These are phyloP conservation scores for Chaetogeoica ovagalla DNA, from an alignment of 2,888 invertebrate genomes.

Conservation along the genomic window DNA sequence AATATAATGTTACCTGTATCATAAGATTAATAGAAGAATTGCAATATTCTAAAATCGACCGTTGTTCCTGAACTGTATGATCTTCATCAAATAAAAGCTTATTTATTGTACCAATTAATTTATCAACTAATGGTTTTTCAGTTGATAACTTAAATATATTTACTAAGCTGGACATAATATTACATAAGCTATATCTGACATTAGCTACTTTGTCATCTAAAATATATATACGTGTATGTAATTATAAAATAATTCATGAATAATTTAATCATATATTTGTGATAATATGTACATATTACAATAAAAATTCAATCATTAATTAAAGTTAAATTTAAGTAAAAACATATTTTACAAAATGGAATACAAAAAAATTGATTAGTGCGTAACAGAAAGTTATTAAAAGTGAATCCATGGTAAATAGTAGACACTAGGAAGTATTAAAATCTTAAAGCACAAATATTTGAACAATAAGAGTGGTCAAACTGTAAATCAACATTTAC, in stretches of 20 bases:
- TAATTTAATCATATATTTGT: neutral
- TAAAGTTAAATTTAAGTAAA: too few species aligned
- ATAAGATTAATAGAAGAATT: neutral
- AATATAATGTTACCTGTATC: constrained; percentile 11
- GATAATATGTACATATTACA: too few species aligned
- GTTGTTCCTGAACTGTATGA: constrained; percentile 29
- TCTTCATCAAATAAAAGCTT: constrained; percentile 33
- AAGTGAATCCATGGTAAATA: too few species aligned
- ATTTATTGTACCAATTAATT: constrained; percentile 32
- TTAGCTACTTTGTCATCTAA: constrained; percentile 44
- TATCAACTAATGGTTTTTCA: constrained; percentile 35
- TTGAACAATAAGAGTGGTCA: too few species aligned
- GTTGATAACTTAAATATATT: constrained; percentile 24
- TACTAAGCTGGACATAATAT: constrained; percentile 29
- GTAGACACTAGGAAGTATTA: too few species aligned
- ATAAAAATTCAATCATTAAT: too few species aligned
- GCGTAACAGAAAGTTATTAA: too few species aligned
- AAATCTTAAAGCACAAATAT: too few species aligned
- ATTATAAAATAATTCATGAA: neutral
- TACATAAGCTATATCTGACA: constrained; percentile 39
- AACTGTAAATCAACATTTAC: too few species aligned
- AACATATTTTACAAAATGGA: neutral
- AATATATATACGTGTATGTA: neutral
- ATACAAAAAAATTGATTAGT: too few species aligned
- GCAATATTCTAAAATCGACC: constrained; percentile 21